Evolutionary conservation across 2,797 vertebrate species (phyloP), one percentile per base, ranked within the genome.

Genomic region (Mormyrus hasselquistii): DNA sequence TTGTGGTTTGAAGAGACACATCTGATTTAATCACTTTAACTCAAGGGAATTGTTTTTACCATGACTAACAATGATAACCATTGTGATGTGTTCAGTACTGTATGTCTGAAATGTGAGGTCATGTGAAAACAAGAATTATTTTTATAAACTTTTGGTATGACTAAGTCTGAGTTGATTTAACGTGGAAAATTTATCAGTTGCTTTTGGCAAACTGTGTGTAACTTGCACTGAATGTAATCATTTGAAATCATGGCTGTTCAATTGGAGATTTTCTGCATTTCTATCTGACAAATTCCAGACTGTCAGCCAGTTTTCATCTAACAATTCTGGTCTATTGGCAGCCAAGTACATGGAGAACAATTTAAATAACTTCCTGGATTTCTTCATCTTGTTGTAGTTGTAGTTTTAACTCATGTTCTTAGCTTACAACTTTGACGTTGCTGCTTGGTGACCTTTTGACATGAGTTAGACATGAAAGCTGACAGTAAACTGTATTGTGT

Each of bases 81-180:
- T 85, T 85, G 82, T 82, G 76, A 82, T 82, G 76, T 82, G 41
- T 47, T 82, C 38, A n/a, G 76, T 82, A 82, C 38, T 82, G 76
- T 82, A 44, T 47, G 76, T 82, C 16, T 82, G 76, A 82, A 82
- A 82, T 82, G 76, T 44, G 76, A 82, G 76, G 76, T 44, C 76
- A 82, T 82, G 16, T 82, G 76, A 47, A 82, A 44, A 47, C 76
- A 82, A 82, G 76, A 19, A 41, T 47, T 47, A 19, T 82, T 82
- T 47, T 82, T 47, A 8, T 82, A 82, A 82, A 82, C 76, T 82
- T 82, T 82, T 34, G 3, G 38, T 79, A 44, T 44, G 73, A 44
- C 38, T 41, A 79, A 44, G 41, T 47, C 41, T n/a, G 76, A 47
- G 76, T 82, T 82, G 41, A 82, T 82, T 82, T 82, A 82, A 82